Evolutionary conservation across 92 coral and sea anemone genomes (phyloP).

Genomic region (Blastomussa wellsi): DNA sequence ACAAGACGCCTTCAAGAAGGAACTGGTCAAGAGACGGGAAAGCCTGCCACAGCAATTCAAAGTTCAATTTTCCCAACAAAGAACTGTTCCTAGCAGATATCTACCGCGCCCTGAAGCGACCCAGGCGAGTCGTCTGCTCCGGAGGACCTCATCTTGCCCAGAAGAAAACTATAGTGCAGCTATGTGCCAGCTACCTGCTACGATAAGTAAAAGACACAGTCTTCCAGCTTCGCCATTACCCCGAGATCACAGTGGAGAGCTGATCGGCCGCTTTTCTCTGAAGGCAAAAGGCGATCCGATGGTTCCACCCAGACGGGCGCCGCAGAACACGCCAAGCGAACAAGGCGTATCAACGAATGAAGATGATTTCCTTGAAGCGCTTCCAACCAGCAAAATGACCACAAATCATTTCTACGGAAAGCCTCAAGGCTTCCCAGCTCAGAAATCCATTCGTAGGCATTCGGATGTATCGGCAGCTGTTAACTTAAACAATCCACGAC

Average conservation of each 20-base stretch:
- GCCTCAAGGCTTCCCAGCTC: not conserved
- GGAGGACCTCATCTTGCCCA: not conserved
- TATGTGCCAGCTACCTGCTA: not conserved
- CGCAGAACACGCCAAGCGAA: not conserved
- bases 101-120: not conserved
- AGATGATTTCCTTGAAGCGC: not conserved
- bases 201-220: not conserved
- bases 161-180: not conserved
- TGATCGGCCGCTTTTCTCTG: not conserved
- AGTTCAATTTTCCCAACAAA: not conserved
- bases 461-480: not conserved
- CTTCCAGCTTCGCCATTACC: slow-evolving; percentile 26
- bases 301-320: not conserved
- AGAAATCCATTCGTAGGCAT: slow-evolving; percentile 7
- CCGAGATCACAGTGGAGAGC: not conserved
- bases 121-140: not conserved
- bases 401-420: not conserved
- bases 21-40: not conserved
- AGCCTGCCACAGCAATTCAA: not conserved
- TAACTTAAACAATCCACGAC: not conserved
- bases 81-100: not conserved
- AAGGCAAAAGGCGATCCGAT: not conserved
- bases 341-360: not conserved
- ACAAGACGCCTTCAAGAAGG: slow-evolving; percentile 10
- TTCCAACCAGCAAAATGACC: not conserved